A percentile compares a stretch with the other conserved stretches of the same genome.
These are phyloP conservation scores for Cirrhinus mrigala DNA, from an alignment of 2,797 vertebrate species.

Conservation along the genomic window DNA sequence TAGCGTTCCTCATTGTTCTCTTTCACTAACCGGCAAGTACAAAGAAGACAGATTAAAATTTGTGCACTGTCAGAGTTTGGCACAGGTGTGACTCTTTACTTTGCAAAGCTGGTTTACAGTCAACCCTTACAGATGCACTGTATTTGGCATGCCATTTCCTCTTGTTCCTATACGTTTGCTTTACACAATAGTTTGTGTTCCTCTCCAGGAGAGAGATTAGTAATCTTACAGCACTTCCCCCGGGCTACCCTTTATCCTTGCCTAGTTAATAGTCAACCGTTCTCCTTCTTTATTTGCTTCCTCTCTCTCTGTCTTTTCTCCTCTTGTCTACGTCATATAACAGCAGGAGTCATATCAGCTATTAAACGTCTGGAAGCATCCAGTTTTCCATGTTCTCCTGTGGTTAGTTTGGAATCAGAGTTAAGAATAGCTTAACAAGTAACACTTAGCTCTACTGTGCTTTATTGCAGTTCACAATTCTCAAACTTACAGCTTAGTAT, in stretches of 20 bases:
- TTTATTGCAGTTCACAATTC: background rate
- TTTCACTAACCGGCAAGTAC: background rate
- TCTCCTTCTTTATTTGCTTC: constrained; percentile 75
- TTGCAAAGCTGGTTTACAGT: constrained; percentile 37
- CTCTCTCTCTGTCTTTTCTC: constrained; percentile 40
- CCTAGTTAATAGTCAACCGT: constrained; percentile 83
- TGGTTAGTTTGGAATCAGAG: constrained; percentile 18
- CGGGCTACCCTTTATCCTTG: constrained; percentile 76
- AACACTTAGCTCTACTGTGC: background rate
- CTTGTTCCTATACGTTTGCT: constrained; percentile 54
- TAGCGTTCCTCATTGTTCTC: constrained; percentile 16
- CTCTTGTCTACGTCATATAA: constrained; percentile 63
- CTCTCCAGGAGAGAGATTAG: constrained; percentile 80
- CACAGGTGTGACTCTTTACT: constrained; percentile 27
- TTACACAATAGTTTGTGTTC: constrained; percentile 78
- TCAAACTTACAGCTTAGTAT: background rate
- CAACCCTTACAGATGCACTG: constrained; percentile 2
- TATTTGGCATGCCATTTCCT: constrained; percentile 41
- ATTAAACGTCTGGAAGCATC: constrained; percentile 53
- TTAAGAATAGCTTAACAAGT: background rate
- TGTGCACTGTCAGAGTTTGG: background rate
- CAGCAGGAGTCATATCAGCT: constrained; percentile 57
- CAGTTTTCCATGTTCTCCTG: constrained; percentile 47
- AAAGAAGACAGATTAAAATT: constrained; percentile 10
- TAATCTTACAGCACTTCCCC: constrained; percentile 74